phyloP scores from a whole-genome alignment of 2,113 vertebrate genomes.

The Anguilla rostrata region DNA sequence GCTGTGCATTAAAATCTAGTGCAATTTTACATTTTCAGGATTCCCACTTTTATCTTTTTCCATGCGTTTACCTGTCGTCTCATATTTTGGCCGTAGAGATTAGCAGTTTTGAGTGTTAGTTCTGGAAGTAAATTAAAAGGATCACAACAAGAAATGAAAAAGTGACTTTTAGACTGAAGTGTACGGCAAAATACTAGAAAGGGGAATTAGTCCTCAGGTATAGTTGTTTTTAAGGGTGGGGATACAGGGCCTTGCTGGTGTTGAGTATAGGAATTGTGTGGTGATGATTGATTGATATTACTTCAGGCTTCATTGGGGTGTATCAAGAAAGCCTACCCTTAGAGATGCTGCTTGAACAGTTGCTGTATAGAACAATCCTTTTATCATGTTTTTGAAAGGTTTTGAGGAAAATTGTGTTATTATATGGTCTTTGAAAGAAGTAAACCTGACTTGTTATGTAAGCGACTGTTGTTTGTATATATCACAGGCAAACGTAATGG shows the following conservation, averaged over 20 bases:
- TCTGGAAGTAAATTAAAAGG: neutral
- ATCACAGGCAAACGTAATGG: neutral
- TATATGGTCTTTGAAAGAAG: neutral
- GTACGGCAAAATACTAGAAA: neutral
- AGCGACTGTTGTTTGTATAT: neutral
- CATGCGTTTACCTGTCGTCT: neutral
- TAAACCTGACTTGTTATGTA: neutral
- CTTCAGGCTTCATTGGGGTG: neutral
- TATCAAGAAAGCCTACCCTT: neutral
- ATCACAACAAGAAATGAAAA: neutral
- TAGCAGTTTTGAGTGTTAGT: neutral
- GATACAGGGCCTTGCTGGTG: neutral
- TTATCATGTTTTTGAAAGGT: neutral
- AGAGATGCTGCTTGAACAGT: neutral
- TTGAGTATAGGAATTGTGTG: neutral
- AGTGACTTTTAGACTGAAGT: neutral
- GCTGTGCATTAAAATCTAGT: too few relatives aligned
- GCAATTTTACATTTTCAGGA: too few relatives aligned
- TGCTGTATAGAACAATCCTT: neutral
- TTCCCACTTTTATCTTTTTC: neutral
- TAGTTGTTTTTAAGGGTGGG: neutral
- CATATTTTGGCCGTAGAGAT: neutral
- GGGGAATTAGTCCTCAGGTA: neutral
- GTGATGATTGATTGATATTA: neutral
- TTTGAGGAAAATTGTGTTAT: neutral